Conservation (phyloP, 2,113 vertebrate genomes). For the Arizona elegans region DNA sequence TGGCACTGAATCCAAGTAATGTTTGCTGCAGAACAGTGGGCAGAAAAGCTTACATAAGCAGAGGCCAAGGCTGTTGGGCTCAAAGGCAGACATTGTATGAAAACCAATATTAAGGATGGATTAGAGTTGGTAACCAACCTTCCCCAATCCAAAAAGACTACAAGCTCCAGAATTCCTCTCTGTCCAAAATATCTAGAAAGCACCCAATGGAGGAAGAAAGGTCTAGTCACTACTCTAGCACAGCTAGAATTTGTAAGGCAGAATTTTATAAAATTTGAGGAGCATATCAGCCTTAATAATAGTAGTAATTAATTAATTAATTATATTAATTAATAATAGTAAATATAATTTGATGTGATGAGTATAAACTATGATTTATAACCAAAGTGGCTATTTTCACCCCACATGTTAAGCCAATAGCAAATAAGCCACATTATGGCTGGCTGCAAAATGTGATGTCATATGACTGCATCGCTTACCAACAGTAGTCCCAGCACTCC, state of each 20-base stretch:
- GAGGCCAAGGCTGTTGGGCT: not conserved
- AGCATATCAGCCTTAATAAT: not conserved
- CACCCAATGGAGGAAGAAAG: not conserved
- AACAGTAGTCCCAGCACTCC: not conserved
- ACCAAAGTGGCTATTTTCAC: not conserved
- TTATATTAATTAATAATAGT: not conserved
- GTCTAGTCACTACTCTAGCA: not conserved
- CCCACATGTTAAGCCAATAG: not conserved
- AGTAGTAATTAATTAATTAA: too few relatives aligned
- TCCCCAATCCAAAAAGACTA: not conserved
- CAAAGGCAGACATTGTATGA: not conserved
- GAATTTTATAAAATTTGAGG: not conserved
- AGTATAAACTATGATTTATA: not conserved
- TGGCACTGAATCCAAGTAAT: not conserved
- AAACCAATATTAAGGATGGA: not conserved
- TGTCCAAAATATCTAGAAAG: not conserved
- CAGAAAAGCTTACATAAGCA: not conserved
- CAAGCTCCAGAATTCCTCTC: not conserved
- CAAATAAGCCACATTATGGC: not conserved
- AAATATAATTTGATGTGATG: not conserved
- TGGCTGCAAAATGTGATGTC: not conserved
- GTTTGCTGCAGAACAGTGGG: not conserved
- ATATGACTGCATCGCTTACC: not conserved
- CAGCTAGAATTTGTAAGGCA: not conserved
- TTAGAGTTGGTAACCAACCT: too few relatives aligned